These are phyloP conservation scores for Yponomeuta cagnagella DNA, from an alignment of 2,888 invertebrate genomes.

Conservation along the genomic window DNA sequence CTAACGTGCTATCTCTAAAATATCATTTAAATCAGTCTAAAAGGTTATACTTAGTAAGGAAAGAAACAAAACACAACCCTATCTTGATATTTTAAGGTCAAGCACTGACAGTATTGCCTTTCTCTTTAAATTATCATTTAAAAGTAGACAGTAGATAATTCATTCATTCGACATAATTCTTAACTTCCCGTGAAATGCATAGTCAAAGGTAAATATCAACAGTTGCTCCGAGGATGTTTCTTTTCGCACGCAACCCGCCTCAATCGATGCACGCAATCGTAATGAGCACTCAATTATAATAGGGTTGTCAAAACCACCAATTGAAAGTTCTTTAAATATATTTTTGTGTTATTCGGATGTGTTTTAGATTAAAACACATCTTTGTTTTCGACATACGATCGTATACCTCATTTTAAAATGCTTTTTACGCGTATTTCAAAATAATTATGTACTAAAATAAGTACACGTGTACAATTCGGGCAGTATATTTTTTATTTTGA, in stretches of 20 bases:
- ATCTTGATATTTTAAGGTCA: not conserved
- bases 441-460: no score
- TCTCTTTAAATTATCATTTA: not conserved
- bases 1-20: no score
- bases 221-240: conserved; percentile 7
- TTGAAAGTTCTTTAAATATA: not conserved
- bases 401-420: no score
- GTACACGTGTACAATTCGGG: no score
- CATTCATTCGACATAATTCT: not conserved
- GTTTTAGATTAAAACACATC: not conserved
- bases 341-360: not conserved
- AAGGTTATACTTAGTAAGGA: no score
- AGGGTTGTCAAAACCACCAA: not conserved
- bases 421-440: no score
- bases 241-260: conserved; percentile 9
- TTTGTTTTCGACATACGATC: not conserved
- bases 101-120: not conserved
- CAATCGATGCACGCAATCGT: conserved; percentile 5
- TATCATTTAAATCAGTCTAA: no score
- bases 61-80: not conserved
- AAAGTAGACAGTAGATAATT: not conserved
- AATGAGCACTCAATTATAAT: conserved; percentile 11
- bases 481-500: no score
- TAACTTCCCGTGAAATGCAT: not conserved
- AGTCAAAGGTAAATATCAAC: not conserved